Conservation (phyloP, 2,888 invertebrate species). For the Alentia gelatinosa region DNA sequence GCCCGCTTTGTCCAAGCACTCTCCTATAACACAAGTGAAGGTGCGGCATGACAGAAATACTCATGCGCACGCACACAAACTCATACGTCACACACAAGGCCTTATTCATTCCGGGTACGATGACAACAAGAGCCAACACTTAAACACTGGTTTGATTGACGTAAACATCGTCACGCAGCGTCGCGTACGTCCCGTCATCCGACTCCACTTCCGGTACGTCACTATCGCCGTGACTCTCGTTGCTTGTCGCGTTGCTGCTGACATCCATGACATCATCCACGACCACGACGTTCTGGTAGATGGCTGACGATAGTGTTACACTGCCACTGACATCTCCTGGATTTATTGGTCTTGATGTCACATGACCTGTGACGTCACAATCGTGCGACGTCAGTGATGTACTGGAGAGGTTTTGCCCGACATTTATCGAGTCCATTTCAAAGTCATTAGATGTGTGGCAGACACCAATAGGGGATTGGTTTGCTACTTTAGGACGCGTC, state of each 20-base stretch:
- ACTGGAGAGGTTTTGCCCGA: background rate
- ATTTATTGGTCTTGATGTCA: background rate
- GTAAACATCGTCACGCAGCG: background rate
- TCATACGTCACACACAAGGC: too few relatives aligned
- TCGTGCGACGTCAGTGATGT: background rate
- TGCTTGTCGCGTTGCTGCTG: background rate
- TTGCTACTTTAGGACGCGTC: background rate
- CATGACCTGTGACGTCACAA: background rate
- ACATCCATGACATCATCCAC: background rate
- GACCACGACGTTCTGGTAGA: background rate
- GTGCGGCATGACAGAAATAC: too few relatives aligned
- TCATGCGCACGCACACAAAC: too few relatives aligned
- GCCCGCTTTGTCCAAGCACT: too few relatives aligned
- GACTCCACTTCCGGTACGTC: background rate
- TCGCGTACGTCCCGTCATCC: slow-evolving; percentile 4
- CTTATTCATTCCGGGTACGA: too few relatives aligned
- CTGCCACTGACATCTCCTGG: background rate
- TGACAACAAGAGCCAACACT: too few relatives aligned
- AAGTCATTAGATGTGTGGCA: background rate
- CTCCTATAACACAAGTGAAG: too few relatives aligned
- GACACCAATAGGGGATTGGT: background rate
- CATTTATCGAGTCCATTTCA: background rate
- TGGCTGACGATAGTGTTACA: too few relatives aligned
- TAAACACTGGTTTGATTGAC: background rate
- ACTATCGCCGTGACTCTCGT: background rate